Evolutionary conservation across 2,888 invertebrate species (phyloP), one percentile per base, ranked within the genome.

Genomic region (Campopleginae sp.): DNA sequence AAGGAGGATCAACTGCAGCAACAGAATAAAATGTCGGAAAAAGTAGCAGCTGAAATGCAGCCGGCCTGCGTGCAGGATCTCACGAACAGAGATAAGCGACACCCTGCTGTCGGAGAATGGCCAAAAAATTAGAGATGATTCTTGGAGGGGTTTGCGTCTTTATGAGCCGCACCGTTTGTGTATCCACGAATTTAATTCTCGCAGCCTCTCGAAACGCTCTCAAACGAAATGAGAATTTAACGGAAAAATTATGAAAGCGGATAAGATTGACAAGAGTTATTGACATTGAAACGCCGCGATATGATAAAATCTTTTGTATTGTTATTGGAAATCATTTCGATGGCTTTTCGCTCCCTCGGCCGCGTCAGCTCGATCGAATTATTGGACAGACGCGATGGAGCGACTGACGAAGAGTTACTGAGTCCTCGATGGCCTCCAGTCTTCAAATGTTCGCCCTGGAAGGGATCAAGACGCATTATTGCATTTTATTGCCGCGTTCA

Each of bases 361-460:
- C 48, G 70, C 66, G 48, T 23, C 38, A 19, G 27, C 38, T 78
- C 66, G 80, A 82, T 82, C 76, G 75, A 23, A 71, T 76, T 80
- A 76, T 80, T 82, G 68, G 72, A 42, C 65, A 85, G 38, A 78
- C 72, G 27, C 80, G 71, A 61, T 71, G 76, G 76, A 77, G 66
- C 74, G 77, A 85, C 79, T 82, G 78, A 58, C 66, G 70, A 58
- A 66, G 58, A 76, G 58, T 79, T 79, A 54, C 79, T 38, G 58
- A 44, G 48, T 31, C 63, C 65, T 84, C 80, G 74, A 31, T 68
- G 71, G 80, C 48, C 58, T 65, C 23, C 4, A 58, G 2, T 58
- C 58, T 51, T 14, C 10, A 14, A 27, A 27, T n/a, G 14, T 14
- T 23, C 8, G 12, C 27, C 27, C 14, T 58, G 58, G 58, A 27